phyloP scores from a whole-genome alignment of 2,113 vertebrate species.

The Lepus americanus region DNA sequence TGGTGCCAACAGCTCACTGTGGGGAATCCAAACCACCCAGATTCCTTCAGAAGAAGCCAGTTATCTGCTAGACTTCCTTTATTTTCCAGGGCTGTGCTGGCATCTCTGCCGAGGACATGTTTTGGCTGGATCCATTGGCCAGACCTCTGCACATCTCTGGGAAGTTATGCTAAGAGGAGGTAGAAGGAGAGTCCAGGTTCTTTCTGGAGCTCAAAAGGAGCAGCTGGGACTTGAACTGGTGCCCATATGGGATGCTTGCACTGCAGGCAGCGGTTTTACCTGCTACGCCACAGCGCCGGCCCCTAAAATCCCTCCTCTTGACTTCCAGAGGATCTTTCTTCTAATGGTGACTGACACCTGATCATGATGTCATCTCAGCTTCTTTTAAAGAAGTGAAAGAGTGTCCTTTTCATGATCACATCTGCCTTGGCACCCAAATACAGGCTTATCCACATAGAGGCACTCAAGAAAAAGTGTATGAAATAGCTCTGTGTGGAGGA shows the following conservation, averaged over 20 bases:
- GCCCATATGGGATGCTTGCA: no score
- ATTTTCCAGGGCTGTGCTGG: constrained; percentile 45
- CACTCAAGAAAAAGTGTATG: background rate
- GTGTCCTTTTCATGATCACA: background rate
- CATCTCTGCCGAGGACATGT: constrained; percentile 63
- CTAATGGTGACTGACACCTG: background rate
- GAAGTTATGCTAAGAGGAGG: background rate
- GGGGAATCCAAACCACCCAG: background rate
- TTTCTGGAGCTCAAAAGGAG: no score
- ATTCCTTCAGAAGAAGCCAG: constrained; percentile 46
- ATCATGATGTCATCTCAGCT: background rate
- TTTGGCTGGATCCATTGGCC: constrained; percentile 41
- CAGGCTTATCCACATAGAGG: background rate
- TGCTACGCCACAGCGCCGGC: no score
- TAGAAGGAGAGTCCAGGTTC: background rate
- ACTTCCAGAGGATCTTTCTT: background rate
- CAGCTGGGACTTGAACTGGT: no score
- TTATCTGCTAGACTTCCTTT: constrained; percentile 63
- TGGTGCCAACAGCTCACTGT: constrained; percentile 30
- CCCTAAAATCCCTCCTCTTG: background rate
- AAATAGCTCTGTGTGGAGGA: background rate
- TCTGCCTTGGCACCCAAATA: background rate
- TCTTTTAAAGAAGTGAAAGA: background rate
- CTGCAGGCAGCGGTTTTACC: no score
- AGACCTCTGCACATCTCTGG: background rate